Evolutionary conservation across 2,797 vertebrate species (phyloP).

Genomic region (Mallotus villosus): DNA sequence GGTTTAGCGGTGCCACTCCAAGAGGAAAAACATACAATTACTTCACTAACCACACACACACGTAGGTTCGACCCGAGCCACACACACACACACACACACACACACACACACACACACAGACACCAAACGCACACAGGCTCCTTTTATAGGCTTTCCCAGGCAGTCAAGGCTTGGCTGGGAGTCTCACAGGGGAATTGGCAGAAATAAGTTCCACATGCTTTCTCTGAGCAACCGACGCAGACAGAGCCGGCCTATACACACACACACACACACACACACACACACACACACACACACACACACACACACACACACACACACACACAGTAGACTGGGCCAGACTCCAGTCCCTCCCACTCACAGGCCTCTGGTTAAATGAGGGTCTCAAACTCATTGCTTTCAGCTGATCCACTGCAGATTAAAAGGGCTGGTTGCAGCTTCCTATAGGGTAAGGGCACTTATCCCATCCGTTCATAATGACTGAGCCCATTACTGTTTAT

Average conservation of each 20-base stretch:
- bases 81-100: not conserved
- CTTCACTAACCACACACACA: slow-evolving; percentile 18
- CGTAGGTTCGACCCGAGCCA: not conserved
- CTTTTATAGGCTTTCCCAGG: slow-evolving; percentile 83
- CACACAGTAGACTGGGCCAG: slow-evolving; percentile 42
- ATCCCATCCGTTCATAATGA: too few species aligned
- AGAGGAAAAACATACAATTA: slow-evolving; percentile 65
- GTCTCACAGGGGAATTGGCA: slow-evolving; percentile 67
- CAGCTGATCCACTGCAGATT: slow-evolving; percentile 34
- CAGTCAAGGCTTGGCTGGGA: slow-evolving; percentile 55
- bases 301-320: slow-evolving; percentile 25
- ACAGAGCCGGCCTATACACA: slow-evolving; percentile 8
- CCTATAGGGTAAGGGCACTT: slow-evolving; percentile 3
- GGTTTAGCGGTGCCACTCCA: slow-evolving; percentile 43
- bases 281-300: slow-evolving; percentile 25
- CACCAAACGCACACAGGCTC: slow-evolving; percentile 61
- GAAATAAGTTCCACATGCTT: slow-evolving; percentile 82
- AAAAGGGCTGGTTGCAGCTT: slow-evolving; percentile 17
- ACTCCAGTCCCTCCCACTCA: slow-evolving; percentile 55
- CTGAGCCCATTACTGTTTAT: too few species aligned
- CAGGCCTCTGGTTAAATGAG: slow-evolving; percentile 53
- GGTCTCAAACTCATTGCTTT: slow-evolving; percentile 34
- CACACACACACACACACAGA: not conserved
- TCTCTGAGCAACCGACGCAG: slow-evolving; percentile 59
- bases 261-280: slow-evolving; percentile 25